Evolutionary conservation across 92 coral and sea anemone genomes (phyloP), one percentile per base, ranked within the genome.

Genomic region (Zoanthus solanderi): DNA sequence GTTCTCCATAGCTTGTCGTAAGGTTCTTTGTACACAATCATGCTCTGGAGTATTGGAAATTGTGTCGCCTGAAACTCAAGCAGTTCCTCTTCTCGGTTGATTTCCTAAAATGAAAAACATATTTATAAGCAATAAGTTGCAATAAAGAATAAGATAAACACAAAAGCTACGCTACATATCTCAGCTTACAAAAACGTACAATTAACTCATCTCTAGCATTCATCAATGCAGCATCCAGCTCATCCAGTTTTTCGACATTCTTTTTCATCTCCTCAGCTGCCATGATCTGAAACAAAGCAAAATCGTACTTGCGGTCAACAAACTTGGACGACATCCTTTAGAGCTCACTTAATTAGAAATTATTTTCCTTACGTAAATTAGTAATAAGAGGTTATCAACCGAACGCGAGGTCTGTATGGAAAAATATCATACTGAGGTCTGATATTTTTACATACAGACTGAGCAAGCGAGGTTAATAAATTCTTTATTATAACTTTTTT

Each of bases 1-100:
- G 99, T 97, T 85, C 96, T 92, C 99, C 99, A 97, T 58, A 97
- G 89, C 88, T 97, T 97, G 50, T 97, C 99, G 66, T 95, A 97
- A 52, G 99, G 99, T 85, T 97, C 99, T 88, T 97, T 97, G 92
- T 97, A 95, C 3, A 97, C 97, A 30, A 95, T 89, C 99, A 97
- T 97, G 47, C 93, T 81, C 91, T 97, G 99, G 34, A 97, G 98
- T 81, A 97, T 92, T 0, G 99, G 99, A 87, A 94, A 97, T 89
- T 97, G 99, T 29, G 99, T 93, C 13, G 99, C 92, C 83, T 97
- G 98, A 93, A 95, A 97, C 86, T 95, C 97, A 6, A 97, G 89
- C 13, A 97, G 90, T 67, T 97, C 99, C 68, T 97, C 99, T 48
- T 97, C 99, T 32, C 87, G 90, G 75, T 97, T 97, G 15, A 97